Conservation (phyloP, 2,888 invertebrate species). For the Drosophila yooni region DNA sequence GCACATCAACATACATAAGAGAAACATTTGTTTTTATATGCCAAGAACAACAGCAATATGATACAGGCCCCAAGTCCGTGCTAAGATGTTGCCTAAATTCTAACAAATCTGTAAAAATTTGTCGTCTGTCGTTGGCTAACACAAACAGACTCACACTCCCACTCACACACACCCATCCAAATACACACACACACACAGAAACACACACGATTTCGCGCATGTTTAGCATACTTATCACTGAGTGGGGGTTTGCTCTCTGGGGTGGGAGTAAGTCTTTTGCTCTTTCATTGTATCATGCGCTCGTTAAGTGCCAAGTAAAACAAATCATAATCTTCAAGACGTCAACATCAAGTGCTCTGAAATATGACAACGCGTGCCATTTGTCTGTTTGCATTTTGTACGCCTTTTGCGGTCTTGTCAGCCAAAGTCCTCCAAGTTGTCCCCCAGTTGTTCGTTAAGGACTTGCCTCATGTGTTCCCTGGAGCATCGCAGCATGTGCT, state of each 20-base stretch:
- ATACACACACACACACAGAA: conserved; percentile 13
- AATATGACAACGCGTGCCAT: conserved; percentile 75
- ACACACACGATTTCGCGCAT: conserved; percentile 39
- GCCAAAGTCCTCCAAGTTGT: neutral
- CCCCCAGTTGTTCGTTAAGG: conserved; percentile 14
- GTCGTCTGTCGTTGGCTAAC: conserved; percentile 66
- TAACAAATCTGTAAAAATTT: conserved; percentile 82
- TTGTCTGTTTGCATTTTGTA: conserved; percentile 69
- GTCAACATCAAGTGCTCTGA: conserved; percentile 53
- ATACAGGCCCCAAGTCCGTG: conserved; percentile 10
- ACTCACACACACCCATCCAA: neutral
- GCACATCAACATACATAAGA: conserved; percentile 24
- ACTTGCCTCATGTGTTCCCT: conserved; percentile 32
- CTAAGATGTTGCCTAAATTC: conserved; percentile 59
- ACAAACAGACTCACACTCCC: conserved; percentile 32
- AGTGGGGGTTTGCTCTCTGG: neutral
- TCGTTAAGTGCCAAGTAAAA: conserved; percentile 79
- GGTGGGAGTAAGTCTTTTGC: neutral
- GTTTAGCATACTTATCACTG: conserved; percentile 71
- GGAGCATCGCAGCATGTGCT: conserved; percentile 37
- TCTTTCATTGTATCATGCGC: conserved; percentile 69
- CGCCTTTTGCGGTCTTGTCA: conserved; percentile 60
- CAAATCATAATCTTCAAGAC: conserved; percentile 79
- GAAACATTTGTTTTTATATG: conserved; percentile 45
- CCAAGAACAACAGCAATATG: conserved; percentile 20